Evolutionary conservation across 2,113 vertebrate species (phyloP).

Genomic region (Macaca nemestrina): DNA sequence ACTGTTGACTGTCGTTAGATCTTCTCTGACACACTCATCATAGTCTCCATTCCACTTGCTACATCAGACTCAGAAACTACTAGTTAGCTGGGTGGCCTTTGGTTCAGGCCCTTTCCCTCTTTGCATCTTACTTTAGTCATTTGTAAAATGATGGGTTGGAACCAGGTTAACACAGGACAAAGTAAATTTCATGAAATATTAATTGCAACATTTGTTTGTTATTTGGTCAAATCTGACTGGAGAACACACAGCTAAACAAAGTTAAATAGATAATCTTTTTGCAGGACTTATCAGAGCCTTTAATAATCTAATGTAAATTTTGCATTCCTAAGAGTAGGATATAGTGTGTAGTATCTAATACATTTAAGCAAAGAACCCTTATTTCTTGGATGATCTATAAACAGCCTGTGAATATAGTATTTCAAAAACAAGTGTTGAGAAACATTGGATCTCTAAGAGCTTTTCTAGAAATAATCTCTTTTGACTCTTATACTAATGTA

Average conservation of each 20-base stretch:
- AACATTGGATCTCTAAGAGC: neutral
- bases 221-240: neutral
- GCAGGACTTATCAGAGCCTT: neutral
- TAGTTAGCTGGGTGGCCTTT: neutral
- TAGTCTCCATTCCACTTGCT: neutral
- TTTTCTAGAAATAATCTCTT: conserved; percentile 15
- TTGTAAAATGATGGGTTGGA: neutral
- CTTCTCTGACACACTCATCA: neutral
- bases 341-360: neutral
- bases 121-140: neutral
- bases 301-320: conserved; percentile 21
- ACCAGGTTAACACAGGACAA: neutral
- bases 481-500: neutral
- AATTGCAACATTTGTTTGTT: conserved; percentile 18
- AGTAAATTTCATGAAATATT: neutral
- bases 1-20: neutral
- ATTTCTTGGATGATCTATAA: conserved; percentile 18
- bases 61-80: neutral
- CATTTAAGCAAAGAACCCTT: neutral
- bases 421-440: conserved; percentile 23
- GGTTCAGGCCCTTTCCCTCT: neutral
- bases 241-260: neutral
- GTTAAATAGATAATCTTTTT: neutral
- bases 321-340: neutral
- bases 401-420: neutral